Evolutionary conservation across 2,797 vertebrate species (phyloP).

Genomic region (Echeneis naucrates): DNA sequence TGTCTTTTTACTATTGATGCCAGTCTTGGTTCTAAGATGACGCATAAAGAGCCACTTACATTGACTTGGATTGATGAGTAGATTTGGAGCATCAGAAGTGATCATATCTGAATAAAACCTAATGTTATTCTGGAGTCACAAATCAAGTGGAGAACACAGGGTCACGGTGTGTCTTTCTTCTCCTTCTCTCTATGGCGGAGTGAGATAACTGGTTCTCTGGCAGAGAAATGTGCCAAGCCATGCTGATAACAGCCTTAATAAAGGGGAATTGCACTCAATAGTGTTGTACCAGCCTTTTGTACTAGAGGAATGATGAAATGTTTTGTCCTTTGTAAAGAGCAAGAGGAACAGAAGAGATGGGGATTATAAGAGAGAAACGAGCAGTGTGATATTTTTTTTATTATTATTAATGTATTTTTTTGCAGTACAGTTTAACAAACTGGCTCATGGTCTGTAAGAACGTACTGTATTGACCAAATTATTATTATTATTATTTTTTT

Average conservation of each 20-base stretch:
- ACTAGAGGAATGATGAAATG: conserved; percentile 53
- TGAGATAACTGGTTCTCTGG: conserved; percentile 52
- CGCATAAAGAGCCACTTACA: neutral
- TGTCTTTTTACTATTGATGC: neutral
- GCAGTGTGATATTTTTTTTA: conserved; percentile 2
- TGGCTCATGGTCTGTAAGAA: neutral
- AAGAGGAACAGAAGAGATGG: conserved; percentile 1
- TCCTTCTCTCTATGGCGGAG: conserved; percentile 35
- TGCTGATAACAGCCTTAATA: conserved; percentile 66
- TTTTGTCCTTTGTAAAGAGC: conserved; percentile 55
- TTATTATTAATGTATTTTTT: neutral
- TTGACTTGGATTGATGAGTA: neutral
- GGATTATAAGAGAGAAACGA: conserved; percentile 16
- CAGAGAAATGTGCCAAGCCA: conserved; percentile 52
- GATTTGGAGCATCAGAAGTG: neutral
- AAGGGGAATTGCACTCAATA: conserved; percentile 57
- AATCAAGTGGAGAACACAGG: conserved; percentile 29
- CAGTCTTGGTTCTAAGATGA: neutral
- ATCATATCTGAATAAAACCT: conserved; percentile 16
- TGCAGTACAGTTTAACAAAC: conserved; percentile 8
- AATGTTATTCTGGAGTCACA: conserved; percentile 8
- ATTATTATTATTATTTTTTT: no score
- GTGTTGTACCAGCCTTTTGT: conserved; percentile 50
- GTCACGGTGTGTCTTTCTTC: conserved; percentile 8
- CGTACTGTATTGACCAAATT: conserved; percentile 6